Percentiles rank a stretch among this genome's conserved stretches.
These are phyloP conservation scores for Clarias platycephalus DNA, from an alignment of 2,797 vertebrate genomes.

Conservation along the genomic window DNA sequence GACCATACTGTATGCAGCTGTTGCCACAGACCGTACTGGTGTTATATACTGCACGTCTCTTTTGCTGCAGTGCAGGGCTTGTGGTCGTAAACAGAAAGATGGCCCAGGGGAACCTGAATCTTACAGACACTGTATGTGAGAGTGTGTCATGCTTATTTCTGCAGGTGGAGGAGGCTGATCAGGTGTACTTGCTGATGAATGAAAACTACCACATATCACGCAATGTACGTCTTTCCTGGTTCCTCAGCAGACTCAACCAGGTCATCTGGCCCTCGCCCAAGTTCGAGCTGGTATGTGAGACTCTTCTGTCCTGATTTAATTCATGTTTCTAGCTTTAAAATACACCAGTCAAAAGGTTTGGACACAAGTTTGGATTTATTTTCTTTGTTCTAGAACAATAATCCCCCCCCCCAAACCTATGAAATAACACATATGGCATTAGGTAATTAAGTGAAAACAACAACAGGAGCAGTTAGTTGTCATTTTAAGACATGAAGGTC, in stretches of 20 bases:
- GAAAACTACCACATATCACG: slow-evolving; percentile 94
- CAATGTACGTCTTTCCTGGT: slow-evolving; percentile 95
- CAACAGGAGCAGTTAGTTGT: too few relatives aligned
- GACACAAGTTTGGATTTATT: too few relatives aligned
- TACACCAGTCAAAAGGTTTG: too few relatives aligned
- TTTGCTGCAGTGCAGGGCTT: background rate
- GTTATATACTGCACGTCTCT: background rate
- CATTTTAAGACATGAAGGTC: too few relatives aligned
- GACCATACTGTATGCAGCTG: background rate
- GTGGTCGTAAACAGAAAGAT: background rate
- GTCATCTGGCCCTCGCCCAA: slow-evolving; percentile 82
- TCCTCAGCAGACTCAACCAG: slow-evolving; percentile 89
- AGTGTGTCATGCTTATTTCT: background rate
- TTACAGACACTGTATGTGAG: background rate
- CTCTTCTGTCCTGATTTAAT: background rate
- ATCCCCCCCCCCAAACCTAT: too few relatives aligned
- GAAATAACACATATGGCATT: too few relatives aligned
- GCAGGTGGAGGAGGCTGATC: slow-evolving; percentile 93
- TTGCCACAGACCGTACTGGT: background rate
- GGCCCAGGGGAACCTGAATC: background rate
- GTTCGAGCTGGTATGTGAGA: slow-evolving; percentile 81
- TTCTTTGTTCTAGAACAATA: too few relatives aligned
- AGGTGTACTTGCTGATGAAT: slow-evolving; percentile 94
- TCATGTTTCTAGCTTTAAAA: background rate
- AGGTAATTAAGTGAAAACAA: too few relatives aligned